Base-by-base conservation (phyloP, 1,140 invertebrate genomes). In the Sinella curviseta region DNA sequence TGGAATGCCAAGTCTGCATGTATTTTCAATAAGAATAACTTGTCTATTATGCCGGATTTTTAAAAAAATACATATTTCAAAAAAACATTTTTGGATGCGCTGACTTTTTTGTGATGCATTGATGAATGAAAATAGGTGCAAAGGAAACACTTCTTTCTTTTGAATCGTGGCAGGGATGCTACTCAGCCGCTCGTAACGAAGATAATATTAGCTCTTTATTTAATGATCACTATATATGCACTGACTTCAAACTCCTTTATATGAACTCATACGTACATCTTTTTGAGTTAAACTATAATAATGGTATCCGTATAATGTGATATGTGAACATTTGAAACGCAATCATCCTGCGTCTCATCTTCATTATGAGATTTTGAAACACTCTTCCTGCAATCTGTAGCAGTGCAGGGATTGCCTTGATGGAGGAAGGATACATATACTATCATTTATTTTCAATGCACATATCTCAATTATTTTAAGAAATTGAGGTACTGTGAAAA, bases 301-400 rank as follows among this genome's bases (percentile, higher is more conserved):
- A n/a, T n/a, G n/a, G n/a, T n/a, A n/a, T n/a, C n/a, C n/a, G n/a
- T n/a, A n/a, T n/a, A n/a, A n/a, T n/a, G n/a, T 70, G 26, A 30
- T 31, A 70, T 70, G 65, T 70, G 24, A 17, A 70, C 65, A 70
- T 70, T 70, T 33, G 31, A 4, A 31, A 70, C 8, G 24, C 26
- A n/a, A 31, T 33, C 30, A 70, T 31, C 26, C 31, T 70, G 28
- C 57, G 65, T 70, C 26, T 70, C 65, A 70, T 70, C 65, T 70
- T 70, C 65, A 33, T 26, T 26, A 26, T n/a, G 31, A 33, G 31
- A 70, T 70, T 70, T 70, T 33, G 57, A 65, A 70, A 70, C 24
- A 70, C 26, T 30, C 30, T 70, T 33, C 65, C 65, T 70, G n/a
- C 65, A 14, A 14, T n/a, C 16, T 8, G 57, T 65, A 31, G 31